These are phyloP conservation scores for Drosophila rubida DNA, from an alignment of 2,888 invertebrate species.

Conservation along the genomic window DNA sequence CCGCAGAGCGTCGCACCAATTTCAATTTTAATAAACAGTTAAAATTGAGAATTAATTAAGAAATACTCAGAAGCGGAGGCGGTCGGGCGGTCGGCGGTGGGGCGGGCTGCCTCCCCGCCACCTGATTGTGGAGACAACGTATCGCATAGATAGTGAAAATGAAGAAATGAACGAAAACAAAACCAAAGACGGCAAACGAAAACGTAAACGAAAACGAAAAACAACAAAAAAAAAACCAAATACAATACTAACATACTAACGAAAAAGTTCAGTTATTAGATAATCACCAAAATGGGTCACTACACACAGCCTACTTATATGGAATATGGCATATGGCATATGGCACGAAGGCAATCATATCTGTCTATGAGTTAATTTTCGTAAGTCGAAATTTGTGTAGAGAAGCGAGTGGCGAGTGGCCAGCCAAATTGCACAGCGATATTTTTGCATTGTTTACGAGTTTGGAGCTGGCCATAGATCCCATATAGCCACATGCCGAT, in stretches of 20 bases:
- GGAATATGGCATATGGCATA: too few relatives aligned
- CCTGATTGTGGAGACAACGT: slow-evolving; percentile 66
- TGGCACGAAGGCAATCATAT: slow-evolving; percentile 19
- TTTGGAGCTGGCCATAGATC: slow-evolving; percentile 45
- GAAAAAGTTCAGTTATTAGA: slow-evolving; percentile 60
- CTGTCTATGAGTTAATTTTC: slow-evolving; percentile 14
- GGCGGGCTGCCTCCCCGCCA: neutral
- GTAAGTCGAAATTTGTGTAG: slow-evolving; percentile 40
- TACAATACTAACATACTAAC: slow-evolving; percentile 9
- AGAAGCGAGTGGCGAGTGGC: slow-evolving; percentile 41
- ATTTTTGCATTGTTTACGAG: slow-evolving; percentile 72
- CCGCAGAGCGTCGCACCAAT: slow-evolving; percentile 37
- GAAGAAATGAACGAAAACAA: slow-evolving; percentile 14
- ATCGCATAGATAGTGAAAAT: slow-evolving; percentile 70
- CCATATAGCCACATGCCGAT: slow-evolving; percentile 28
- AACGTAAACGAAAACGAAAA: slow-evolving; percentile 27
- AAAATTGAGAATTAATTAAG: slow-evolving; percentile 74
- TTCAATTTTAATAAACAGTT: slow-evolving; percentile 70
- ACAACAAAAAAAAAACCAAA: slow-evolving; percentile 2
- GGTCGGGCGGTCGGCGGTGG: neutral
- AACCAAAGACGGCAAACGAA: slow-evolving; percentile 21
- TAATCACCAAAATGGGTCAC: slow-evolving; percentile 74
- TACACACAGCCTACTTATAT: slow-evolving; percentile 24
- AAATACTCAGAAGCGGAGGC: slow-evolving; percentile 17
- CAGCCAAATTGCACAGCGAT: too few relatives aligned